Base-by-base conservation (phyloP, 2,113 vertebrate genomes). In the Haemorhous mexicanus region DNA sequence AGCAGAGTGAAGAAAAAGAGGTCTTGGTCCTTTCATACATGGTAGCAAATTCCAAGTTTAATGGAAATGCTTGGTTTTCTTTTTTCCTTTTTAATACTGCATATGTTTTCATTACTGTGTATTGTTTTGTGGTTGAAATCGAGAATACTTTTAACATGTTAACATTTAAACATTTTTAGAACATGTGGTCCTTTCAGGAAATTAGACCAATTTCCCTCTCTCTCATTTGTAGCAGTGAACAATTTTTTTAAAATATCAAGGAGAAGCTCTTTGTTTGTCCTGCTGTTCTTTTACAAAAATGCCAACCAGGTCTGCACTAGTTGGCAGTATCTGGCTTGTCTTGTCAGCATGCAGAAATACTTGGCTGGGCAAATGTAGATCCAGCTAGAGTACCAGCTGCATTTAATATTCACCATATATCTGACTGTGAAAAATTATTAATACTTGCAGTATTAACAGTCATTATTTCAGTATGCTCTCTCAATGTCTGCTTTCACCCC, bases 231-330 rank as follows among this genome's bases (percentile, higher is more conserved):
- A 90, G 43, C 76, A 44, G 33, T 90, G 81, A 96, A 74, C 59
- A 32, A 55, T 97, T 94, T 96, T 91, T 86, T 96, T 97, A 53
- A 93, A 94, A 92, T 87, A 89, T 58, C 95, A 94, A 93, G 85
- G 81, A 95, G 87, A 96, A 95, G 53, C 74, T 93, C 83, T 92
- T 92, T 58, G 66, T 94, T 97, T 96, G 86, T 94, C 79, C 67
- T 94, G 77, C 90, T 43, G 2, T 66, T 95, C 59, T 96, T 96
- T 96, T 88, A 93, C 85, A 80, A 96, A 78, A 90, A 87, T 90
- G 83, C 89, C 84, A 96, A 4, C 50, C 22, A 66, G 74, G 21
- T 21, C 50, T 88, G 3, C 9, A 43, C 37, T 66, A 58, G 39
- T 67, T 91, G 91, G 63, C 78, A 87, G 69, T 66, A 55, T 93